A percentile compares a stretch with the other conserved stretches of the same genome.
Conservation (phyloP, 2,797 vertebrate genomes). For the Myioborus miniatus region DNA sequence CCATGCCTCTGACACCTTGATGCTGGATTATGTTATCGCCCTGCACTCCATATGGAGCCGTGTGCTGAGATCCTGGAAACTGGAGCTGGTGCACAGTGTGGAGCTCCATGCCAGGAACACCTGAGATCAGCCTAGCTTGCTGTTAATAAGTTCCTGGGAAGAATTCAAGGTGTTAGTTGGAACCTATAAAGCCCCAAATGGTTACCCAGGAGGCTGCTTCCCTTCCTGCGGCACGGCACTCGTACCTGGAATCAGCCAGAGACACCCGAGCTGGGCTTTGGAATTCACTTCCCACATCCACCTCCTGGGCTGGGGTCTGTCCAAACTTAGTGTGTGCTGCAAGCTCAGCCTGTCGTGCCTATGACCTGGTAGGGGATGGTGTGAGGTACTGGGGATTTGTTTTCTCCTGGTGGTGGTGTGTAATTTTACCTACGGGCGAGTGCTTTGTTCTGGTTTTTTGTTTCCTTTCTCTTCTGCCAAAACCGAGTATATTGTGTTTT, state of each 20-base stretch:
- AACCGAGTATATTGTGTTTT: not conserved
- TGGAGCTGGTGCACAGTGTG: slow-evolving; percentile 7
- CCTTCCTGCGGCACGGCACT: not conserved
- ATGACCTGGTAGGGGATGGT: not conserved
- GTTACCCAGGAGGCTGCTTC: slow-evolving; percentile 23
- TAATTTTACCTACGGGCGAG: not conserved
- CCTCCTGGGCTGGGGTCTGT: not conserved
- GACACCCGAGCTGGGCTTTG: not conserved
- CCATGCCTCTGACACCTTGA: slow-evolving; percentile 24
- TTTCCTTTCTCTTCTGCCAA: not conserved
- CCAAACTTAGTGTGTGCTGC: not conserved
- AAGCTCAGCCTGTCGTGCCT: not conserved
- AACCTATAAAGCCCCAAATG: slow-evolving; percentile 13
- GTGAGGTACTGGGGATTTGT: not conserved
- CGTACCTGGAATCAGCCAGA: not conserved
- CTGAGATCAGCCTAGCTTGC: not conserved
- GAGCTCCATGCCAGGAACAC: slow-evolving; percentile 31
- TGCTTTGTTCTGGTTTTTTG: not conserved
- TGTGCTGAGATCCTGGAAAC: not conserved
- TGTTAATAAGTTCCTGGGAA: slow-evolving; percentile 34
- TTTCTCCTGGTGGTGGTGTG: not conserved
- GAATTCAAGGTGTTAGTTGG: slow-evolving; percentile 37
- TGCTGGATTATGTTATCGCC: not conserved
- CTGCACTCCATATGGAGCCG: not conserved
- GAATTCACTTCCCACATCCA: not conserved